Percentiles rank a stretch among this genome's conserved stretches.
Evolutionary conservation across 1,140 invertebrate species (phyloP).

Genomic region (Linepithema humile): DNA sequence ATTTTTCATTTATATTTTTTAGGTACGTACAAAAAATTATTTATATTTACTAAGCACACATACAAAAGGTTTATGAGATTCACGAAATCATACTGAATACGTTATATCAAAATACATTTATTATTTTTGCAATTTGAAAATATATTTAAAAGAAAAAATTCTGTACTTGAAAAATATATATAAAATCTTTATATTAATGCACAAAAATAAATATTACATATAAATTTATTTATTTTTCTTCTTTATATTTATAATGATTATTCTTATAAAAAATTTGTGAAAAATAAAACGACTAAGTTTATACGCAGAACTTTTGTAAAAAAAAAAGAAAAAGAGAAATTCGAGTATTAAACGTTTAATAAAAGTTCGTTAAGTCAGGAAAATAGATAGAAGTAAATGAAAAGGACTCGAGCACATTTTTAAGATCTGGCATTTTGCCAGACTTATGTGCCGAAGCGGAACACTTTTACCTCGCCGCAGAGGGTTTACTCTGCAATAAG

Average conservation of each 20-base stretch:
- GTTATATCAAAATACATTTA: neutral
- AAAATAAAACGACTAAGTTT: neutral
- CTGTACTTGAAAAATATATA: neutral
- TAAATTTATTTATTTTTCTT: neutral
- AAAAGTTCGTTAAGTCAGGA: conserved; percentile 4
- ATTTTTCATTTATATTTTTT: neutral
- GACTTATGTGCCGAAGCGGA: neutral
- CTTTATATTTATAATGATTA: neutral
- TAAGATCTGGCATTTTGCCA: conserved; percentile 3
- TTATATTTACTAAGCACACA: neutral
- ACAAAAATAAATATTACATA: neutral
- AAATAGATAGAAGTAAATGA: conserved; percentile 31
- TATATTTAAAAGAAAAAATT: neutral
- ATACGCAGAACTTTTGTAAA: neutral
- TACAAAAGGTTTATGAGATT: neutral
- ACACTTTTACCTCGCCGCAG: neutral
- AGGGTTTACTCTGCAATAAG: neutral
- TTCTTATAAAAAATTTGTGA: neutral
- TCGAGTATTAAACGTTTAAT: conserved; percentile 11
- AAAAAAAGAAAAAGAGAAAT: neutral
- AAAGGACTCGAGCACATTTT: conserved; percentile 8
- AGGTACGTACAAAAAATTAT: no score
- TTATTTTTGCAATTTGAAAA: neutral
- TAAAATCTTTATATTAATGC: neutral
- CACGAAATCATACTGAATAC: neutral